Conservation (phyloP, 2,797 vertebrate genomes). For the Lacerta viridis region DNA sequence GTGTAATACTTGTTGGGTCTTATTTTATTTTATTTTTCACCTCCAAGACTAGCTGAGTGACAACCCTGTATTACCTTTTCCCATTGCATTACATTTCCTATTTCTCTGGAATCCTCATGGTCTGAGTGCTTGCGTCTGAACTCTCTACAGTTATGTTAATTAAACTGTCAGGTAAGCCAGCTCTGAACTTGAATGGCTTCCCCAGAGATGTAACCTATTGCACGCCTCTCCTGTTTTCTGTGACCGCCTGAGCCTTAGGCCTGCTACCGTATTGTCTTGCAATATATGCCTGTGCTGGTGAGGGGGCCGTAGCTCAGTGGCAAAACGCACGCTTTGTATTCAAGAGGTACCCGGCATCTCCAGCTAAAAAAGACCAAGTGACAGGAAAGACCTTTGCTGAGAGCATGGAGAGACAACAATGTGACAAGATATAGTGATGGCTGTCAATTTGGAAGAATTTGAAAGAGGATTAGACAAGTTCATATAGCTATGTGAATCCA, state of each 20-base stretch:
- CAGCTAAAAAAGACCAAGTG: background rate
- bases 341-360: background rate
- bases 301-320: background rate
- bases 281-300: background rate
- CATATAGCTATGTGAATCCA: too few species aligned
- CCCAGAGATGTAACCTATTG: background rate
- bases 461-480: too few species aligned
- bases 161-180: background rate
- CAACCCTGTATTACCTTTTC: constrained; percentile 33
- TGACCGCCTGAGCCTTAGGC: background rate
- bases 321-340: background rate
- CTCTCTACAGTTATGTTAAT: background rate
- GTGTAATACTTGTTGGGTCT: constrained; percentile 36
- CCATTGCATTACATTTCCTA: background rate
- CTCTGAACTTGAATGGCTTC: background rate
- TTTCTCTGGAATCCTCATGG: background rate
- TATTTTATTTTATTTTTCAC: too few species aligned
- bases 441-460: too few species aligned
- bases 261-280: background rate
- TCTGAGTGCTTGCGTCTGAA: background rate
- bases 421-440: too few species aligned
- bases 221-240: background rate
- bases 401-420: background rate
- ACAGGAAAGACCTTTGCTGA: background rate
- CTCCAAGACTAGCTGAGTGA: constrained; percentile 10